Evolutionary conservation across 2,113 vertebrate genomes (phyloP).

Genomic region (Alces alces): DNA sequence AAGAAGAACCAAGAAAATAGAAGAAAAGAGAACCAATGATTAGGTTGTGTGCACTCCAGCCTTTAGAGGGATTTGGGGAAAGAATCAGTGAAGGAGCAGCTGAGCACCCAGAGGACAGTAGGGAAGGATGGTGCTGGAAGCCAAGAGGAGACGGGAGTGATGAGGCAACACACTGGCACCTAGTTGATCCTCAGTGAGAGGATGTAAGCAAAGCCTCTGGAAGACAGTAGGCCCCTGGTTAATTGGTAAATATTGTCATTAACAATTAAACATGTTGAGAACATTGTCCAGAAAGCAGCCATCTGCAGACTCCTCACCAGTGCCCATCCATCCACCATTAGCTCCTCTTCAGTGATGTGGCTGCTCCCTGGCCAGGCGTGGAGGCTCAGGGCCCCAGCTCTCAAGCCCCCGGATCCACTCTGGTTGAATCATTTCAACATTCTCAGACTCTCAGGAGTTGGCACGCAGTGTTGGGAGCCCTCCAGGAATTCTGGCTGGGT

Average conservation of each 20-base stretch:
- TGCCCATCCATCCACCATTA: fast-evolving
- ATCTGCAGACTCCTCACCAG: fast-evolving
- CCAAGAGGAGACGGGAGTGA: fast-evolving
- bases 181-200: neutral
- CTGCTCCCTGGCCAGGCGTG: neutral
- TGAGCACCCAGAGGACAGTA: fast-evolving
- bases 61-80: neutral
- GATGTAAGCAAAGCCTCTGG: neutral
- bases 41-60: neutral
- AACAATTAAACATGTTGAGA: neutral
- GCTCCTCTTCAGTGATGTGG: neutral
- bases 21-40: neutral
- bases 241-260: fast-evolving
- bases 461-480: neutral
- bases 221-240: fast-evolving
- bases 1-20: neutral
- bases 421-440: neutral
- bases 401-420: neutral
- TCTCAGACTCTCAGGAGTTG: neutral
- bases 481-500: neutral
- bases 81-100: neutral
- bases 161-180: fast-evolving
- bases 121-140: fast-evolving
- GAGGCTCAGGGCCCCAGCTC: neutral
- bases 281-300: neutral